These are phyloP conservation scores for Sebastes minor DNA, from an alignment of 2,797 vertebrate genomes.

Conservation along the genomic window DNA sequence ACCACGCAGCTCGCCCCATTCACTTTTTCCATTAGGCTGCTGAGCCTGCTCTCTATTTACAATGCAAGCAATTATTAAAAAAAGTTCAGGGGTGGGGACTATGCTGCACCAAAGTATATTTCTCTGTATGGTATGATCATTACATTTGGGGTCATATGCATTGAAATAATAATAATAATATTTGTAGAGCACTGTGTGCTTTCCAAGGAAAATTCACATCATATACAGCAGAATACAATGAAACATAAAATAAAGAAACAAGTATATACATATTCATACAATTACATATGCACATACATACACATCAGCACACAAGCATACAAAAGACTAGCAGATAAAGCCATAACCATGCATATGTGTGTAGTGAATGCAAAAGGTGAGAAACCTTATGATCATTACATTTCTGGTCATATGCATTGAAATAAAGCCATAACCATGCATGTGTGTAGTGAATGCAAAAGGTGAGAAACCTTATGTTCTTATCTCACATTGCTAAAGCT, in stretches of 20 bases:
- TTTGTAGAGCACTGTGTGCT: too few species aligned
- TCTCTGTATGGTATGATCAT: neutral
- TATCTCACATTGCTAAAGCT: neutral
- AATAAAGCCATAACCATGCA: neutral
- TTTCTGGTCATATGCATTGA: neutral
- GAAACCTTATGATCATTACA: too few species aligned
- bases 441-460: neutral
- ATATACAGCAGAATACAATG: too few species aligned
- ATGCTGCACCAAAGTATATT: neutral
- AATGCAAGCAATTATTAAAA: constrained; percentile 61
- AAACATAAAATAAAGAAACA: too few species aligned
- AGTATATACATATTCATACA: too few species aligned
- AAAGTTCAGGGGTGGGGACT: constrained; percentile 21
- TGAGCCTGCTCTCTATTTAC: constrained; percentile 73
- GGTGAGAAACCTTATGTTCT: too few species aligned
- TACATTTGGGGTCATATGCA: neutral
- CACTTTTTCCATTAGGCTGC: constrained; percentile 81
- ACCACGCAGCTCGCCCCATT: constrained; percentile 75
- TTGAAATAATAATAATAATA: neutral
- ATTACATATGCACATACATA: too few species aligned
- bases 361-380: neutral
- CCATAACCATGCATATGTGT: neutral
- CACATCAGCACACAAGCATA: too few species aligned
- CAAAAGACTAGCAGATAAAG: neutral
- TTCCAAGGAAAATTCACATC: too few species aligned